Percentiles rank a stretch among this genome's conserved stretches.
Evolutionary conservation across 1,140 invertebrate species (phyloP).

Genomic region (Apis florea): DNA sequence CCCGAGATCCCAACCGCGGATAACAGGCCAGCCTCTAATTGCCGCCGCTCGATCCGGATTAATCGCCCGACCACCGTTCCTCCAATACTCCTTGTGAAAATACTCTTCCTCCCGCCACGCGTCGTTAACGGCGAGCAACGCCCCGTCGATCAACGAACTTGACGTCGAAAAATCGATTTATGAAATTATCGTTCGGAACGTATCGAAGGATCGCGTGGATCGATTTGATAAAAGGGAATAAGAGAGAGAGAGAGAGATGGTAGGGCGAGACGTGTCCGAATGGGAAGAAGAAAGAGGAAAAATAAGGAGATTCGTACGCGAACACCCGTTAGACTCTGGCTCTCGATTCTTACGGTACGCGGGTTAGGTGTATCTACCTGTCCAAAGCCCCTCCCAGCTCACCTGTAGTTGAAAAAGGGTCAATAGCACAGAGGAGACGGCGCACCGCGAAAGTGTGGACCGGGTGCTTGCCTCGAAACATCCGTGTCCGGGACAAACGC

Average conservation of each 20-base stretch:
- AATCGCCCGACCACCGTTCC: constrained; percentile 32
- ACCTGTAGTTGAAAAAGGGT: constrained; percentile 72
- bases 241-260: no score
- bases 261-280: not conserved
- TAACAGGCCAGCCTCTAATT: constrained; percentile 47
- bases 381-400: constrained; percentile 67
- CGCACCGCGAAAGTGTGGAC: constrained; percentile 62
- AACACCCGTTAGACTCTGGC: constrained; percentile 61
- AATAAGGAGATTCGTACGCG: constrained; percentile 9
- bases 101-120: constrained; percentile 10
- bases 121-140: not conserved
- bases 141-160: not conserved
- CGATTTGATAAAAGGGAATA: not conserved
- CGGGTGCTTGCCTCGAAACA: constrained; percentile 41
- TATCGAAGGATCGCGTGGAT: no score
- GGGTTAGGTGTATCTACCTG: constrained; percentile 72
- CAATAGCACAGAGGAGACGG: constrained; percentile 67
- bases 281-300: not conserved
- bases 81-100: constrained; percentile 20
- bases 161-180: no score
- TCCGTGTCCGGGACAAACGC: constrained; percentile 1
- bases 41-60: constrained; percentile 26
- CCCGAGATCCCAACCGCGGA: constrained; percentile 31
- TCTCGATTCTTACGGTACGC: constrained; percentile 63
- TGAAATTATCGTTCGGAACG: no score